A percentile compares a stretch with the other conserved stretches of the same genome.
Evolutionary conservation across 30 jellyfish, hydroid and myxozoan genomes (phyloP).

Genomic region (Nemopilema nomurai): DNA sequence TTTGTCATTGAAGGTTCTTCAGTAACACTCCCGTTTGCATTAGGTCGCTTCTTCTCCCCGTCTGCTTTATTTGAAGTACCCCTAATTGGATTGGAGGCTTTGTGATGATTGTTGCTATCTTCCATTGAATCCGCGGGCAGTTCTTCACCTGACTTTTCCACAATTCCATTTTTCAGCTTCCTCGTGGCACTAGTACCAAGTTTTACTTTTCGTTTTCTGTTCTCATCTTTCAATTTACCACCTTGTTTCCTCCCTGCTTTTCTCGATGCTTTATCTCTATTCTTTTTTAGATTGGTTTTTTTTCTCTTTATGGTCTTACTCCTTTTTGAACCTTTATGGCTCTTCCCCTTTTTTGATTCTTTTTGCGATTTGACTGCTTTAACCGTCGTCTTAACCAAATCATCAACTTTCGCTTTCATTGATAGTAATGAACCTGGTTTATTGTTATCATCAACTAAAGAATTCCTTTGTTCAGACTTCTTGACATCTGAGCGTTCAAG

Average conservation of each 20-base stretch:
- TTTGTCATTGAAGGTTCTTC: too few species aligned
- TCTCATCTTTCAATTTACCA: not conserved
- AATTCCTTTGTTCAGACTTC: too few species aligned
- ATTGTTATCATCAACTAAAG: too few species aligned
- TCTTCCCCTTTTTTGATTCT: not conserved
- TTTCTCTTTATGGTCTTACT: not conserved
- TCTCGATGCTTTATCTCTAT: not conserved
- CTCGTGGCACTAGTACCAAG: too few species aligned
- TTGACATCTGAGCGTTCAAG: too few species aligned
- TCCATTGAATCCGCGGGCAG: not conserved
- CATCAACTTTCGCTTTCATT: not conserved
- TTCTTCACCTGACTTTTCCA: not conserved
- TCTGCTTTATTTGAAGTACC: too few species aligned
- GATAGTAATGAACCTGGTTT: too few species aligned
- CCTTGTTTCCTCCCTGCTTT: slow-evolving; percentile 6
- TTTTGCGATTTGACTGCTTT: not conserved
- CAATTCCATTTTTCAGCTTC: not conserved
- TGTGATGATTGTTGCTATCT: too few species aligned
- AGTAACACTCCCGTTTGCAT: too few species aligned
- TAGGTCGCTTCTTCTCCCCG: too few species aligned
- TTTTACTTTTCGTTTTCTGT: not conserved
- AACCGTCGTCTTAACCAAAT: not conserved
- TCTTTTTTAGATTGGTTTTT: not conserved
- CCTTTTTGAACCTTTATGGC: not conserved
- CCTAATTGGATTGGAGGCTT: too few species aligned